phyloP scores from a whole-genome alignment of 2,888 invertebrate species.

The Yponomeuta sedellus region DNA sequence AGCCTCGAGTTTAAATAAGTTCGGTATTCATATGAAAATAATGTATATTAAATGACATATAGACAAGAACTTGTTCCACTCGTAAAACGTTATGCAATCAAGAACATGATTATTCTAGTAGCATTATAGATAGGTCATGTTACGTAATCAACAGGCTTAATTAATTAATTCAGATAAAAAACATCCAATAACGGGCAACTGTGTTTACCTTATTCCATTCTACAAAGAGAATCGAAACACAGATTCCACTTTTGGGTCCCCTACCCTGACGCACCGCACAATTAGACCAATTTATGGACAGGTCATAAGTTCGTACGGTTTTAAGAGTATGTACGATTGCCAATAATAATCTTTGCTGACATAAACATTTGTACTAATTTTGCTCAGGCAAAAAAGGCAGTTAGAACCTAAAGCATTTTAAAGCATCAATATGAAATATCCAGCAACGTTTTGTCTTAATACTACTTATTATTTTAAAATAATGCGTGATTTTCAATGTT shows the following conservation, averaged over 20 bases:
- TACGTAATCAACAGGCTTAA: background rate
- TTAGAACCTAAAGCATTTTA: too few species aligned
- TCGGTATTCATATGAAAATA: slow-evolving; percentile 23
- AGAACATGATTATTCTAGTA: background rate
- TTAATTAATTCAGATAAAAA: background rate
- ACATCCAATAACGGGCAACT: background rate
- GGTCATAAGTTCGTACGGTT: background rate
- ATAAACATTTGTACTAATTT: too few species aligned
- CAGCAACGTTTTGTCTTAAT: too few species aligned
- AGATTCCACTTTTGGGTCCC: background rate
- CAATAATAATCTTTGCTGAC: background rate
- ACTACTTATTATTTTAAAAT: too few species aligned
- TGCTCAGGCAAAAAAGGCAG: too few species aligned
- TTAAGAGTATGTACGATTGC: background rate
- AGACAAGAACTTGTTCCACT: slow-evolving; percentile 5
- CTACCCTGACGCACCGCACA: background rate
- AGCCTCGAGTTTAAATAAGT: slow-evolving; percentile 47
- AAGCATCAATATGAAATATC: too few species aligned
- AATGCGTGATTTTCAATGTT: too few species aligned
- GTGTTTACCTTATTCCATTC: background rate
- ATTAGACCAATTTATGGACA: background rate
- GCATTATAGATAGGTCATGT: background rate
- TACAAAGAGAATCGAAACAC: too few species aligned
- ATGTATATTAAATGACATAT: slow-evolving; percentile 11
- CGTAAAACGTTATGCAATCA: slow-evolving; percentile 18